These are phyloP conservation scores for Sesamia inferens DNA, from an alignment of 2,888 invertebrate genomes.

Conservation along the genomic window DNA sequence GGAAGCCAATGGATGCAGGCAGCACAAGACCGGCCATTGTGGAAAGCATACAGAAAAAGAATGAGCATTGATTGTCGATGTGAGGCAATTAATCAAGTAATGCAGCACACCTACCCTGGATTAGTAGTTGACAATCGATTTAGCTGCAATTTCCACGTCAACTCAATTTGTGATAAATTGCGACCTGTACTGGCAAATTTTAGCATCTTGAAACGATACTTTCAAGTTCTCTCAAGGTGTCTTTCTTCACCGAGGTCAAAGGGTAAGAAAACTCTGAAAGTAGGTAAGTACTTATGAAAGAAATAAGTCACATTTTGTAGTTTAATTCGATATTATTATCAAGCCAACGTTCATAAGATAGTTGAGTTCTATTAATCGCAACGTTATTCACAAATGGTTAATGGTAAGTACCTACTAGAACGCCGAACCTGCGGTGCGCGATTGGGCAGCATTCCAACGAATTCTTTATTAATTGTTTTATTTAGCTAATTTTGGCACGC, in stretches of 20 bases:
- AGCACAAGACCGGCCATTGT: too few relatives aligned
- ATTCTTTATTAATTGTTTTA: not conserved
- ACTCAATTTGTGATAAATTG: too few relatives aligned
- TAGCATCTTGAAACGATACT: too few relatives aligned
- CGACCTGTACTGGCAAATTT: too few relatives aligned
- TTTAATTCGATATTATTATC: not conserved
- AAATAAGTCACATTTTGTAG: not conserved
- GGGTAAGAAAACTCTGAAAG: not conserved
- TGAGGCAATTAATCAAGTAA: too few relatives aligned
- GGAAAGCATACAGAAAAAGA: not conserved
- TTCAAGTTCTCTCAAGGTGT: not conserved
- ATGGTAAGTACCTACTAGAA: not conserved
- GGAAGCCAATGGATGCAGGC: too few relatives aligned
- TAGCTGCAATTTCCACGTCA: too few relatives aligned
- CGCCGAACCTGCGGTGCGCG: not conserved
- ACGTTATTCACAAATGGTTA: not conserved
- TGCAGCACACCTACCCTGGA: too few relatives aligned
- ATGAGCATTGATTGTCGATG: not conserved
- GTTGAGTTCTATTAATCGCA: not conserved
- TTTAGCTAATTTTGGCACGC: not conserved
- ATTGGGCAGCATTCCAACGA: not conserved
- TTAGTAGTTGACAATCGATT: too few relatives aligned
- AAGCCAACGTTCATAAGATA: too few relatives aligned
- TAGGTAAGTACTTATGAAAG: not conserved
- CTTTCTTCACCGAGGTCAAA: not conserved